Conservation (phyloP, 2,888 invertebrate genomes). For the Netelia melanura region DNA sequence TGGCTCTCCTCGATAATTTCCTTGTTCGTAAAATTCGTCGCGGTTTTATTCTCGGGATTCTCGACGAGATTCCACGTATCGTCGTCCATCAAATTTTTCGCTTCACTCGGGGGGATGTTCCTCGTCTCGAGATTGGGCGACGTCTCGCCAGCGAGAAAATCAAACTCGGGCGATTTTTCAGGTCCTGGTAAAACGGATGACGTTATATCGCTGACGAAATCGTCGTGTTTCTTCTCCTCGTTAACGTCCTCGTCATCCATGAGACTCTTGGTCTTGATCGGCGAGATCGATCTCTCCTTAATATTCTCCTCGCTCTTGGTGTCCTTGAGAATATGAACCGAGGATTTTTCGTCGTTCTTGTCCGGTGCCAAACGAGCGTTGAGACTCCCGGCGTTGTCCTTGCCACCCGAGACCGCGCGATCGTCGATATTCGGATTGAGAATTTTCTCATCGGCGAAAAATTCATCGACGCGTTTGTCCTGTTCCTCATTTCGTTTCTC, state of each 20-base stretch:
- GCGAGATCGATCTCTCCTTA: constrained; percentile 17
- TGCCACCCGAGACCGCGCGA: neutral
- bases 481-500: constrained; percentile 1
- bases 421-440: neutral
- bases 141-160: constrained; percentile 73
- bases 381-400: neutral
- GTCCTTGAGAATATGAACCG: constrained; percentile 12
- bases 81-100: constrained; percentile 66
- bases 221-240: constrained; percentile 53
- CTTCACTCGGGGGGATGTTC: neutral
- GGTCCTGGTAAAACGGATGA: constrained; percentile 76
- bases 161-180: constrained; percentile 74
- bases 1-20: constrained; percentile 28
- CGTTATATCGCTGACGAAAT: constrained; percentile 70
- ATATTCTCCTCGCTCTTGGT: neutral
- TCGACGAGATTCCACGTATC: constrained; percentile 73
- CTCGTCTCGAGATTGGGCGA: constrained; percentile 33
- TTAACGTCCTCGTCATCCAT: constrained; percentile 46
- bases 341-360: constrained; percentile 30
- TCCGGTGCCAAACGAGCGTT: constrained; percentile 36
- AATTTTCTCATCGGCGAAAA: constrained; percentile 21
- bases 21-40: constrained; percentile 51
- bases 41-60: constrained; percentile 58
- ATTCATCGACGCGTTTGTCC: constrained; percentile 2
- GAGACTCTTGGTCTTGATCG: constrained; percentile 53